Base-by-base conservation (phyloP, 2,888 invertebrate species). In the Aporophyla lueneburgensis region DNA sequence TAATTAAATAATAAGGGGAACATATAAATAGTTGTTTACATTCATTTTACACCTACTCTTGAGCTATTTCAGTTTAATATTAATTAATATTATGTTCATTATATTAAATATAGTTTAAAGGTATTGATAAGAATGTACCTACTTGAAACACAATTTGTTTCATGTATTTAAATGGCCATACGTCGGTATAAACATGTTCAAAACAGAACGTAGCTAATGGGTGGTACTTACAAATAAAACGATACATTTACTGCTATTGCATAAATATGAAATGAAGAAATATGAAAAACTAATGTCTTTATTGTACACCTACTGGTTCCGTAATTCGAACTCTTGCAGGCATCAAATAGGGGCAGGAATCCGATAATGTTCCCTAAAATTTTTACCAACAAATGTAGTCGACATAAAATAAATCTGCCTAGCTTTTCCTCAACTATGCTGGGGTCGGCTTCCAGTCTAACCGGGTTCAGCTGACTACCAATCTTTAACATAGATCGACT, bases 191-290 rank as follows among this genome's bases (percentile, higher is more conserved):
- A 33, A 56, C n/a, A 49, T 40, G 14, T 14, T 53, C 43, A 63
- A 65, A 75, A 58, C 33, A 72, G 71, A 56, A 58, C 51, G 53
- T 6, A 19, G 51, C 10, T 74, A 62, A 56, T n/a, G 10, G 16
- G 40, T 49, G 19, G 21, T 63, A 43, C n/a, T 12, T 40, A 16
- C 2, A 40, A 40, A 62, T 62, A 40, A 43, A 62, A 62, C 33
- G 2, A 80, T 78, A 80, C 77, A 81, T 81, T 83, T 74, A 76
- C 83, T 66, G 19, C n/a, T 59, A 67, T 80, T 77, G 49, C 76
- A 61, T 81, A 81, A 85, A 62, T 62, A 19, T n/a, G n/a, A 46
- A 51, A 59, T 51, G 33, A 79, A 69, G 43, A 27, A n/a, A n/a
- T n/a, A n/a, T n/a, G n/a, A n/a, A 19, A n/a, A 19, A n/a, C 16